These are phyloP conservation scores for Todiramphus chloris DNA, from an alignment of 2,113 vertebrate genomes.

Conservation along the genomic window DNA sequence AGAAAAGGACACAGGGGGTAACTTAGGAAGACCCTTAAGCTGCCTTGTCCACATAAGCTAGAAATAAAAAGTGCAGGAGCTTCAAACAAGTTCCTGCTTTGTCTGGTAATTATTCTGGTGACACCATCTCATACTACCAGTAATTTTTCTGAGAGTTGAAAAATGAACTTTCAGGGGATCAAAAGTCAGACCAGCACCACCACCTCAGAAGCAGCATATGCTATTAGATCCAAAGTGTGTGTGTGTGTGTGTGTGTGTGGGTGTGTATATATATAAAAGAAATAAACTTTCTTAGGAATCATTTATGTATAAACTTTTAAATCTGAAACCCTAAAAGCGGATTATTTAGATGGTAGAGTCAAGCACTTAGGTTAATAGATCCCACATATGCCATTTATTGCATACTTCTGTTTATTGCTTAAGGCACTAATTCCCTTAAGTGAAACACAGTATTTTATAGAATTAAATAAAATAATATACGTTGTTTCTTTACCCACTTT, in stretches of 20 bases:
- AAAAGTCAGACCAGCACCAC: neutral
- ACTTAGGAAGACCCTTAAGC: neutral
- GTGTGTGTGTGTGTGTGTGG: neutral
- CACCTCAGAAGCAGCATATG: neutral
- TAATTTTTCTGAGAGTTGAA: neutral
- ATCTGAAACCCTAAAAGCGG: neutral
- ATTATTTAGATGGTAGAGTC: conserved; percentile 4
- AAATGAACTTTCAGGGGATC: neutral
- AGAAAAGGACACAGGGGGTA: neutral
- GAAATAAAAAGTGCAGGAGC: neutral
- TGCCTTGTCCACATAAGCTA: neutral
- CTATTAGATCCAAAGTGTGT: neutral
- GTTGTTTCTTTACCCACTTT: conserved; percentile 20
- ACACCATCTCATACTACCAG: neutral
- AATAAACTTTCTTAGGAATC: neutral
- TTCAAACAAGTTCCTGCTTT: neutral
- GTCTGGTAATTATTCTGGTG: neutral
- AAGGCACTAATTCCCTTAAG: conserved; percentile 55
- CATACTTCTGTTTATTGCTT: conserved; percentile 56
- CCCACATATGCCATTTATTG: conserved; percentile 56
- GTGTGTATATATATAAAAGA: neutral
- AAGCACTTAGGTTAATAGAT: conserved; percentile 42
- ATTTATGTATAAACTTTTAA: neutral
- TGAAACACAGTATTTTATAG: conserved; percentile 30
- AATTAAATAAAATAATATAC: conserved; percentile 44